Conservation (phyloP, 1,140 invertebrate species). For the Diploscapter pachys region DNA sequence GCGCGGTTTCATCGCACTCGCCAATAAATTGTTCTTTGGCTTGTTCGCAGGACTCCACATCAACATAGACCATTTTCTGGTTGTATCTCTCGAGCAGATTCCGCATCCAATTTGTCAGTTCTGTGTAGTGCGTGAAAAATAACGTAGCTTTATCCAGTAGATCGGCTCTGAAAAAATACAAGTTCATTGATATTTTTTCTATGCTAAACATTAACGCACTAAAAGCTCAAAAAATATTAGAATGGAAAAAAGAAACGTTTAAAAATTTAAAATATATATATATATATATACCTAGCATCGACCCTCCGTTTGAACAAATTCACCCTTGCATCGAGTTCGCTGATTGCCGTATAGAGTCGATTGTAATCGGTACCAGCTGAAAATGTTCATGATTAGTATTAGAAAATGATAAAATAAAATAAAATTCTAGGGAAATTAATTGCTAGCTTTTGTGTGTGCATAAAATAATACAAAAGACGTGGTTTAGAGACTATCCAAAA, state of each 20-base stretch:
- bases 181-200: not conserved
- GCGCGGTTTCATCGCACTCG: conserved; percentile 47
- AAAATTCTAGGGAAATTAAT: no score
- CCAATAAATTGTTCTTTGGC: conserved; percentile 45
- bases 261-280: no score
- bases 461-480: no score
- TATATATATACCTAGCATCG: conserved; percentile 23
- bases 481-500: no score
- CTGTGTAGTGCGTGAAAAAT: conserved; percentile 92
- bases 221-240: conserved; percentile 3
- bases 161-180: conserved; percentile 70
- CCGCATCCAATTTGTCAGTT: conserved; percentile 65
- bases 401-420: no score
- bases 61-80: not conserved
- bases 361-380: no score
- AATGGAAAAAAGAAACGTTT: not conserved
- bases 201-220: conserved; percentile 58
- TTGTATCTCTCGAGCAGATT: conserved; percentile 23
- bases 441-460: no score
- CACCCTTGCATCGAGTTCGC: not conserved
- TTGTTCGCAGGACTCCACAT: conserved; percentile 40
- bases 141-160: conserved; percentile 85
- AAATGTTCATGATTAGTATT: no score
- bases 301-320: not conserved
- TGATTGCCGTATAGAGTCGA: not conserved